Conservation (phyloP, 2,888 invertebrate species). For the Ophioninae sp. region DNA sequence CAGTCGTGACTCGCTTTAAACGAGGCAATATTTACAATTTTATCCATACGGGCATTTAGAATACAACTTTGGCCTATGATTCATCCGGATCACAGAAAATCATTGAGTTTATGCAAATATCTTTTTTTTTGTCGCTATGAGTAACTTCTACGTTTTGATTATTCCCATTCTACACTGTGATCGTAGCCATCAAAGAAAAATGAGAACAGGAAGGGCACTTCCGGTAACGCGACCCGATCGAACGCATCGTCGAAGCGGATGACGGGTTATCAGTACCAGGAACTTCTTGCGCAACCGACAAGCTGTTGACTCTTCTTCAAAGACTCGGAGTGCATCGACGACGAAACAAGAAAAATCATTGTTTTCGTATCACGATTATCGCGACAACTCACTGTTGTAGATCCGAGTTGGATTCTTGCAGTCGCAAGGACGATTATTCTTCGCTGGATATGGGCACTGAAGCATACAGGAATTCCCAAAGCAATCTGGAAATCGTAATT, state of each 20-base stretch:
- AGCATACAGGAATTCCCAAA: slow-evolving; percentile 79
- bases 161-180: too few relatives aligned
- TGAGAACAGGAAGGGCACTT: background rate
- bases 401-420: slow-evolving; percentile 79
- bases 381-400: slow-evolving; percentile 79
- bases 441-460: slow-evolving; percentile 81
- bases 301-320: slow-evolving; percentile 12
- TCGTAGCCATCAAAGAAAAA: too few relatives aligned
- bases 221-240: background rate
- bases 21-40: too few relatives aligned
- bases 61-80: too few relatives aligned
- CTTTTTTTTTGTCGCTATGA: too few relatives aligned
- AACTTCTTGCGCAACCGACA: slow-evolving; percentile 3
- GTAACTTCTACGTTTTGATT: too few relatives aligned
- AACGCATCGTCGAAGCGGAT: background rate
- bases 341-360: slow-evolving; percentile 19
- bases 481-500: slow-evolving; percentile 75
- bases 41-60: too few relatives aligned
- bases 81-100: too few relatives aligned
- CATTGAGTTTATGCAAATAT: too few relatives aligned
- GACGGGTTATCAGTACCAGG: background rate
- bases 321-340: background rate
- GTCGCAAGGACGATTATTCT: slow-evolving; percentile 80
- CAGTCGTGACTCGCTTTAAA: too few relatives aligned
- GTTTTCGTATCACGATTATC: slow-evolving; percentile 25